Evolutionary conservation across 1,140 invertebrate genomes (phyloP), one percentile per base, ranked within the genome.

Genomic region (Neodiprion virginianus): DNA sequence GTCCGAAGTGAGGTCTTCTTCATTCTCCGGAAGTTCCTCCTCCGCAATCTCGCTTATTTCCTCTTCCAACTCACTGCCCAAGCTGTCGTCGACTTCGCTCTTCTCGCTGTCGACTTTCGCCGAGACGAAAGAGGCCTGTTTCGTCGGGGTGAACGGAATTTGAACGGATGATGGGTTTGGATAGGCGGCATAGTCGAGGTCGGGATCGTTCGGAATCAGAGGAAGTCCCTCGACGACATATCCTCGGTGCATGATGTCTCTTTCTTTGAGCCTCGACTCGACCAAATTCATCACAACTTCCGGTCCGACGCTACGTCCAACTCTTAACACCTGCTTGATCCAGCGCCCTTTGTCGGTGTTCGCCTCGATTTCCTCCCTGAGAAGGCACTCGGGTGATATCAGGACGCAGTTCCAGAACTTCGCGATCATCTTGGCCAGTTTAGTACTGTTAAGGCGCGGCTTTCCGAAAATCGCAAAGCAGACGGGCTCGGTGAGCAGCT

Each of bases 201-300:
- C 87, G 73, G 79, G 76, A 74, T 82, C 80, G 67, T 87, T 87
- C 3, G 86, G 85, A 53, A 92, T 83, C 14, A 92, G 73, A n/a
- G 92, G 91, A 65, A 92, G 77, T 14, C 91, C 91, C 61, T 90
- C 90, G 73, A 92, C 79, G 8, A 92, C 85, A 84, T 90, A 92
- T 17, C 92, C 91, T 78, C 89, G 86, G 79, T 92, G 90, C 75
- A 84, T 79, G 23, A 90, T 82, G n/a, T 85, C 86, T 17, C 88
- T 82, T 23, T 86, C 88, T 75, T 88, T 79, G 4, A 91, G 74
- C 77, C 89, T 88, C 73, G 82, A 80, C 69, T 90, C 83, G 14
- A 92, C 80, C 14, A 92, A 79, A 77, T 85, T 79, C 53, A 90
- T 73, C 23, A 92, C 83, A 10, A 86, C 79, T 70, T 91, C 85